phyloP scores from a whole-genome alignment of 92 coral and sea anemone species.

The Paramuricea clavata region DNA sequence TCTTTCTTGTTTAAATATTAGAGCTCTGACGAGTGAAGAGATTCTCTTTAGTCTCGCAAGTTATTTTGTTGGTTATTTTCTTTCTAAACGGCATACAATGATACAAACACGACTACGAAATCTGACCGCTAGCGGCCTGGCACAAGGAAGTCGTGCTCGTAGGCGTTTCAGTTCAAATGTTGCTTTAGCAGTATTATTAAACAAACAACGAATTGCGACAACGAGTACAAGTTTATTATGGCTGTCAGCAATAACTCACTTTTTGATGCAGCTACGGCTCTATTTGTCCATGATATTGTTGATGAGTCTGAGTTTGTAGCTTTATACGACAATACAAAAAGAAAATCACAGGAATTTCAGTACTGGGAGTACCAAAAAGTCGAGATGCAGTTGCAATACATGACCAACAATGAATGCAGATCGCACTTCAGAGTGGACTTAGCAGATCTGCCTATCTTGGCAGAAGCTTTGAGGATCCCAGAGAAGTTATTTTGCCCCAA shows the following conservation, averaged over 20 bases:
- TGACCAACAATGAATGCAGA: not conserved
- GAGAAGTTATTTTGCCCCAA: too few relatives aligned
- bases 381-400: too few relatives aligned
- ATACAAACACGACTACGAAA: not conserved
- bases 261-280: not conserved
- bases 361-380: not conserved
- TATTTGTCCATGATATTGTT: not conserved
- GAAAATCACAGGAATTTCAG: not conserved
- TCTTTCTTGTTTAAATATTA: too few relatives aligned
- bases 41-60: too few relatives aligned
- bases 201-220: too few relatives aligned
- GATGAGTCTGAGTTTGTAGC: not conserved
- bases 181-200: not conserved
- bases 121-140: constrained; percentile 2
- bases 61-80: too few relatives aligned
- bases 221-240: too few relatives aligned
- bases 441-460: constrained; percentile 34
- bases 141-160: constrained; percentile 15
- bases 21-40: too few relatives aligned
- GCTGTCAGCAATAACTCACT: not conserved
- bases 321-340: not conserved
- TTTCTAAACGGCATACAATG: too few relatives aligned
- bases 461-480: too few relatives aligned
- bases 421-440: not conserved
- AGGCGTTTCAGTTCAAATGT: constrained; percentile 6